Base-by-base conservation (phyloP, 2,888 invertebrate species). In the Drosophila sordidapex region DNA sequence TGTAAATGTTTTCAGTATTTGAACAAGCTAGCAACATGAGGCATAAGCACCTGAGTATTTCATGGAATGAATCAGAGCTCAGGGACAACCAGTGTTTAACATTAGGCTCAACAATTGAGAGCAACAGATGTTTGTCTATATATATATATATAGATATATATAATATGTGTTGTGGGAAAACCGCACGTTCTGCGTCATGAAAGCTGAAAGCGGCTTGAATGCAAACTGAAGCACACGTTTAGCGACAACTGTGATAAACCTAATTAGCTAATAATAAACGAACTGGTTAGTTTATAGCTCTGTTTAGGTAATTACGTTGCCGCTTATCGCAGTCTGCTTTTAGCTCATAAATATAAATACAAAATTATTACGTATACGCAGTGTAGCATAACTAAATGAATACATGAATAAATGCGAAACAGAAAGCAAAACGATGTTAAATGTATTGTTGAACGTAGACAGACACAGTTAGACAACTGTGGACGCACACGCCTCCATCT, bases 351-450 rank as follows among this genome's bases (percentile, higher is more conserved):
- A 18, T 46, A 48, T 29, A 36, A 15, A 18, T 46, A 52, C n/a
- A 29, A 48, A 21, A 58, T 36, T 49, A 71, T 65, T 73, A 74
- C 74, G 83, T 74, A 80, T 77, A 79, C 71, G 84, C 84, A 83
- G 27, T 73, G 69, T 51, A 57, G 89, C 84, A 76, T 75, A 60
- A 65, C 82, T 53, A 49, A 58, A 54, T 48, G 57, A 61, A 25
- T 8, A 38, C 18, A 18, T 65, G 62, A 63, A 53, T 21, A 27
- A n/a, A 27, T 38, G 38, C 38, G 8, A 33, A 15, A 35, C 54
- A 52, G 31, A 85, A 70, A 73, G 85, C 77, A 61, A 83, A 87
- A 71, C 54, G 70, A 36, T 82, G 83, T 87, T 75, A 62, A 77
- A 72, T 74, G 69, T 67, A 67, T 60, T 65, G 67, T 49, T 52